These are phyloP conservation scores for Stylophora pistillata DNA, from an alignment of 64 coral and sea anemone species.

Conservation along the genomic window DNA sequence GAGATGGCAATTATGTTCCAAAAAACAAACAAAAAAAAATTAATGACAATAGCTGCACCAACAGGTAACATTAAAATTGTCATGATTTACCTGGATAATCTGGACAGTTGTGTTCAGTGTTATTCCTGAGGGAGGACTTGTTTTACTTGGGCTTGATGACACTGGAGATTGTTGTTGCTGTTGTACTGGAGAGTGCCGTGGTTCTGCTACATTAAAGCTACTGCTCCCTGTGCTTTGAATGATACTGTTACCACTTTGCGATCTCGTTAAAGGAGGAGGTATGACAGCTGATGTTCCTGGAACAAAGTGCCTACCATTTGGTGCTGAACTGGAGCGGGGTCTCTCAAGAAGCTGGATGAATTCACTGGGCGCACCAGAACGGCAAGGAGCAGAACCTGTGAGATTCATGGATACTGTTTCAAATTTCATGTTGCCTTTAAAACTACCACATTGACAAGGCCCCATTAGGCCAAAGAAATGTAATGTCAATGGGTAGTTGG, in stretches of 20 bases:
- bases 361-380: conserved; percentile 68
- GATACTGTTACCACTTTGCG: conserved; percentile 61
- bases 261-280: conserved; percentile 74
- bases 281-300: conserved; percentile 64
- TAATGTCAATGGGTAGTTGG: no score
- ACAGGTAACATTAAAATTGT: neutral
- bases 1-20: no score
- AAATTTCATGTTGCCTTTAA: neutral
- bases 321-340: conserved; percentile 84
- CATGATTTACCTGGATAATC: conserved; percentile 78
- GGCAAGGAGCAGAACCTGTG: conserved; percentile 84
- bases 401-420: neutral
- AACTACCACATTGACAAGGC: neutral
- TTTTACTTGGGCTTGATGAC: conserved; percentile 69
- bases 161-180: conserved; percentile 82
- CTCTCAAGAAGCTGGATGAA: conserved; percentile 81
- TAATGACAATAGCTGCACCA: no score
- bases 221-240: conserved; percentile 56
- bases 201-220: conserved; percentile 54
- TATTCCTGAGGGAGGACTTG: conserved; percentile 79
- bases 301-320: conserved; percentile 63
- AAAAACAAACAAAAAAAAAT: no score
- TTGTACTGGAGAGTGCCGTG: conserved; percentile 39
- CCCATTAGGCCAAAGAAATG: no score
- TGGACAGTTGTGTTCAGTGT: conserved; percentile 91